Evolutionary conservation across 2,888 invertebrate species (phyloP), one percentile per base, ranked within the genome.

Genomic region (Yponomeuta sedellus): DNA sequence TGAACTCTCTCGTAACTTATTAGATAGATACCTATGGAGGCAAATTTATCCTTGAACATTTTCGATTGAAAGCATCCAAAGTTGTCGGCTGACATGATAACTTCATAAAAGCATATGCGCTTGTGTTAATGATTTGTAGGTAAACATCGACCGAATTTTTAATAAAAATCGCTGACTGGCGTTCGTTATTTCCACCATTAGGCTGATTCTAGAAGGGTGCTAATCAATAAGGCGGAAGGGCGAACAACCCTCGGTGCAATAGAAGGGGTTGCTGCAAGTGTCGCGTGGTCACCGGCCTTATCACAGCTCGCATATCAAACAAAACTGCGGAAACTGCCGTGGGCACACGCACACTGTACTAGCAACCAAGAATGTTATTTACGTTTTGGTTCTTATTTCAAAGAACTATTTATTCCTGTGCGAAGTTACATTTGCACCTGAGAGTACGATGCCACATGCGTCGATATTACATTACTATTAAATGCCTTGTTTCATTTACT

Each of bases 161-260:
- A 63, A 44, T 40, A 58, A 58, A 34, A 19, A 19, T 16, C 20
- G 40, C 39, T 74, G 71, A 74, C 73, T 71, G 69, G 71, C 71
- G 77, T 16, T 12, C 74, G 75, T 82, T 83, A 78, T 82, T 83
- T 82, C 77, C 74, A 75, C 73, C 75, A 80, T 80, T 78, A 78
- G 74, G 78, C 75, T 79, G 77, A 84, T 84, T 80, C 79, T 77
- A 77, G 75, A 74, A 80, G 81, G 83, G 82, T 76, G 82, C 77
- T 85, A 88, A 90, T 89, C 90, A 88, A 90, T 90, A 89, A 86
- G 84, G 83, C 85, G 84, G 85, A 85, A 88, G 88, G 88, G 88
- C 83, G 81, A 81, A 78, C 82, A 79, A 83, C 87, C 88, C 86
- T 82, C 80, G 72, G 82, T 80, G 72, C 75, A 77, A 75, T 81